A percentile compares a stretch with the other conserved stretches of the same genome.
Evolutionary conservation across 2,113 vertebrate species (phyloP).

Genomic region (Rhabdomys dilectus): DNA sequence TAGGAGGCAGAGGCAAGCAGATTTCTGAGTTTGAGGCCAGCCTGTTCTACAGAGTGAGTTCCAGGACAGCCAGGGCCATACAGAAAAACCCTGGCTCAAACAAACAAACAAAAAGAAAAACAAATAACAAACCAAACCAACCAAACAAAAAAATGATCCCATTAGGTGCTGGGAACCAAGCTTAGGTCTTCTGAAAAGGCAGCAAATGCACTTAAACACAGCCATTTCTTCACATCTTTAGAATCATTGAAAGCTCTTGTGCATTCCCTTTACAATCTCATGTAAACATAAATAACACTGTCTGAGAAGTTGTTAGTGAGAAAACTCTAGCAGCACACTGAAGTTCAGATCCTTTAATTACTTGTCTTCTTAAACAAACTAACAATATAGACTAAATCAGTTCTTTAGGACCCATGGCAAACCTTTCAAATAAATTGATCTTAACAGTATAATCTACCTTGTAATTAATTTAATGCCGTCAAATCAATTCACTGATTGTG

Average conservation of each 20-base stretch:
- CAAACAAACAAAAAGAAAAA: no score
- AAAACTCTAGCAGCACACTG: not conserved
- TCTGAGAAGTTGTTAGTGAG: not conserved
- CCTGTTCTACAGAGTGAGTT: no score
- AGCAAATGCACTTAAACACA: not conserved
- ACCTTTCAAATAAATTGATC: not conserved
- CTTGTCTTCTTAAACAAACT: not conserved
- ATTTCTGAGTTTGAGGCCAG: no score
- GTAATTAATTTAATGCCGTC: not conserved
- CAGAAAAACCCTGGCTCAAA: no score
- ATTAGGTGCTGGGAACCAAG: not conserved
- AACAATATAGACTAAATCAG: not conserved
- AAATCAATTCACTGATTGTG: not conserved
- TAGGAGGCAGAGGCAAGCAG: no score
- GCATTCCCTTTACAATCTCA: not conserved
- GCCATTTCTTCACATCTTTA: not conserved
- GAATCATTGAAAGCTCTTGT: not conserved
- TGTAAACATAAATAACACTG: not conserved
- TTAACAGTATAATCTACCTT: not conserved
- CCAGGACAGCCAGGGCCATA: no score
- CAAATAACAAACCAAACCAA: no score
- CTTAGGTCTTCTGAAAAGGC: not conserved
- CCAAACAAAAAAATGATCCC: not conserved
- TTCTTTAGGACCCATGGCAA: not conserved
- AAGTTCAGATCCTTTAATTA: not conserved